phyloP scores from a whole-genome alignment of 2,797 vertebrate species.

The Pelodytes ibericus region DNA sequence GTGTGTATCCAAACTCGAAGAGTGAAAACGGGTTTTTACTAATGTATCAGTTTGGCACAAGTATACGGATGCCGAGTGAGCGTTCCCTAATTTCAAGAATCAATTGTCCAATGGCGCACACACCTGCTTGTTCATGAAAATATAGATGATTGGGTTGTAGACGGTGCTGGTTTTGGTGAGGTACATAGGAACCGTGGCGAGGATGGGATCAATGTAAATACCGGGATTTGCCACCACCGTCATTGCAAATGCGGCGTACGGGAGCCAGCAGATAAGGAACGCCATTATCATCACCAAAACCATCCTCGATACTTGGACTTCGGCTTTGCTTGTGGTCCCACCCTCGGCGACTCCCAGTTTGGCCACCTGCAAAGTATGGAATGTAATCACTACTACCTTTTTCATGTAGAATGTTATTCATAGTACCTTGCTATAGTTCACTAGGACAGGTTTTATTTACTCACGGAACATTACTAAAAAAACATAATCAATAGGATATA shows the following conservation, averaged over 20 bases:
- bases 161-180: slow-evolving; percentile 75
- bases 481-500: too few species aligned
- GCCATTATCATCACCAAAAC: slow-evolving; percentile 69
- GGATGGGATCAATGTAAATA: slow-evolving; percentile 64
- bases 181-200: slow-evolving; percentile 70
- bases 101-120: neutral
- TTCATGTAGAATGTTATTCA: too few species aligned
- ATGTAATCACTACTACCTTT: neutral
- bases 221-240: slow-evolving; percentile 64
- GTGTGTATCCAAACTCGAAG: too few species aligned
- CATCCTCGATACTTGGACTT: slow-evolving; percentile 66
- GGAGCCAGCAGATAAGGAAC: slow-evolving; percentile 73
- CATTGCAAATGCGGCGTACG: slow-evolving; percentile 69
- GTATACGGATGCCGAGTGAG: too few species aligned
- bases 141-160: slow-evolving; percentile 75
- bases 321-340: slow-evolving; percentile 68
- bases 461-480: too few species aligned
- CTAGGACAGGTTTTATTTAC: too few species aligned
- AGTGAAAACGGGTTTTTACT: too few species aligned
- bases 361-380: slow-evolving; percentile 62
- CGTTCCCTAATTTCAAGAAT: neutral
- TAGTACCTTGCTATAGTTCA: too few species aligned
- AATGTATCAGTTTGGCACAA: too few species aligned
- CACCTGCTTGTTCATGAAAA: slow-evolving; percentile 78
- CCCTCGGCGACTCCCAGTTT: slow-evolving; percentile 65